Evolutionary conservation across 2,113 vertebrate species (phyloP).

Genomic region (Edolisoma coerulescens): DNA sequence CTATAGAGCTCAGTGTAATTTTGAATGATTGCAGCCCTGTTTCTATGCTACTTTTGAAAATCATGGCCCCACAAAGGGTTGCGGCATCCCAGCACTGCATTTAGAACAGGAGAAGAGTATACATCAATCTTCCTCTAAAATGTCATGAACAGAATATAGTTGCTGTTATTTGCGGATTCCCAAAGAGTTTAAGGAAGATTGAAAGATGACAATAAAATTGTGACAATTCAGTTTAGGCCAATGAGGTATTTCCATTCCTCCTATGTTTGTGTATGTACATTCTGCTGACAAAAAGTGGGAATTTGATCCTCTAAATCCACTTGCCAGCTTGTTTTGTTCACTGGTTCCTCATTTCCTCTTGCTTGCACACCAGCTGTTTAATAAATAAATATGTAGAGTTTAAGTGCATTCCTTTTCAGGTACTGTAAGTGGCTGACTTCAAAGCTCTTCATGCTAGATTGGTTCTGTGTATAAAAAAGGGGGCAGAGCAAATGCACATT

Average conservation of each 20-base stretch:
- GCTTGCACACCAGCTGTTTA: background rate
- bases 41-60: conserved; percentile 7
- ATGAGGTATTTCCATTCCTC: background rate
- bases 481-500: background rate
- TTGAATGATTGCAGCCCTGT: conserved; percentile 15
- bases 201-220: conserved; percentile 18
- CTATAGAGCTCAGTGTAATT: background rate
- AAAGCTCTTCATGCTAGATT: background rate
- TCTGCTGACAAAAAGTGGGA: background rate
- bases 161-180: conserved; percentile 7
- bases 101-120: background rate
- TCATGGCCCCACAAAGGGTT: background rate
- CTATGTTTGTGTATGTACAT: background rate
- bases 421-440: background rate
- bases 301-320: background rate
- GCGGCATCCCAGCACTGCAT: background rate
- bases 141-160: background rate
- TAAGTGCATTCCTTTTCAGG: background rate
- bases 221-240: background rate
- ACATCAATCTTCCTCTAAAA: conserved; percentile 21
- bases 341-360: background rate
- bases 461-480: background rate
- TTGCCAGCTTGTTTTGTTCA: background rate
- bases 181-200: conserved; percentile 8
- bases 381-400: conserved; percentile 15